A percentile compares a stretch with the other conserved stretches of the same genome.
Evolutionary conservation across 1,140 invertebrate species (phyloP).

Genomic region (Euwallacea fornicatus): DNA sequence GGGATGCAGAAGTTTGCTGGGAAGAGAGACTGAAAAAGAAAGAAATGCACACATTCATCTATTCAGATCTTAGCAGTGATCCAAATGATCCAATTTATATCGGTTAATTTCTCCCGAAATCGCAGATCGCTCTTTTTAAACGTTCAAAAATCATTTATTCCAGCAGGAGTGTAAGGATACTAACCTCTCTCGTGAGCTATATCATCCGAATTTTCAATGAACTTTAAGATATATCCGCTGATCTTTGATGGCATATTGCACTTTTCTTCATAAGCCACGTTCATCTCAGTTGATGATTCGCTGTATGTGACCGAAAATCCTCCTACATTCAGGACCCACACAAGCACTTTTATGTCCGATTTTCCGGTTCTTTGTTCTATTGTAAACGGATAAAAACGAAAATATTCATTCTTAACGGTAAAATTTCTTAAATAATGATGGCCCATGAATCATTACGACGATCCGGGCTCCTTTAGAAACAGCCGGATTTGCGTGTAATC

Average conservation of each 20-base stretch:
- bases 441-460: not conserved
- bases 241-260: slow-evolving; percentile 27
- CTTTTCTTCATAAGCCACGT: not conserved
- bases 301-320: not conserved
- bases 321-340: not conserved
- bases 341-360: not conserved
- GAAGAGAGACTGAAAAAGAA: no score
- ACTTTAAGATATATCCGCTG: slow-evolving; percentile 25
- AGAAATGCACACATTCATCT: no score
- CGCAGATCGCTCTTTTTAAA: no score
- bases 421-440: not conserved
- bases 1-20: no score
- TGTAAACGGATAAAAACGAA: not conserved
- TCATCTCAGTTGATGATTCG: slow-evolving; percentile 8
- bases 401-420: not conserved
- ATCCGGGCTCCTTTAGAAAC: no score
- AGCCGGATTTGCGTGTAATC: no score
- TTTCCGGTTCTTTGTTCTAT: not conserved
- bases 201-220: slow-evolving; percentile 20
- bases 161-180: no score
- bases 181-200: not conserved
- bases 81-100: no score
- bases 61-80: no score
- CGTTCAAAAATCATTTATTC: no score
- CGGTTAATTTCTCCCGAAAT: no score